Base-by-base conservation (phyloP, 2,797 vertebrate genomes). In the Oreonectes daqikongensis region DNA sequence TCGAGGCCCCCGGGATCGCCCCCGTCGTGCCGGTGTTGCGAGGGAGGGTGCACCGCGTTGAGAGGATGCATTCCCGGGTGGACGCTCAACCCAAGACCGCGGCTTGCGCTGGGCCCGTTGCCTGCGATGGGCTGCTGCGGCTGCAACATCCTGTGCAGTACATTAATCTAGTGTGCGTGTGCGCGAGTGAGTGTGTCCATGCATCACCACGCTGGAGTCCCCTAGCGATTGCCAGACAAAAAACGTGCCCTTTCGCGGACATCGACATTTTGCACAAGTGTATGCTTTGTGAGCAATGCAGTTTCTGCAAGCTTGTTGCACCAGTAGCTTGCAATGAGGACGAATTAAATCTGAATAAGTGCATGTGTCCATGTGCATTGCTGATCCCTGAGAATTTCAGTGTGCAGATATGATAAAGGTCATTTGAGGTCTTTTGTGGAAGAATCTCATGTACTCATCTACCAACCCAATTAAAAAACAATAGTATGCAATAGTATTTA, bases 61-160 rank as follows among this genome's bases (percentile, higher is more conserved):
- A 91, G 89, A 0, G 90, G 75, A 15, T 93, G 92, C 91, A 94
- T 92, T 84, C 89, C 91, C 60, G 93, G 83, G 90, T 94, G 93
- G 78, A 87, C 83, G 22, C 87, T 92, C 86, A 93, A 80, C 78
- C 87, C 89, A 70, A 93, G 90, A 82, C 91, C 93, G 88, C 93
- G 91, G 92, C 90, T 90, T 83, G 79, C 90, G 73, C 86, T 90
- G 76, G 93, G 90, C 92, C 93, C 91, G 65, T 88, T 93, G 88
- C 91, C 92, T 65, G 92, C 88, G 81, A 92, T 90, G 86, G 92
- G 91, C 90, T 93, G 92, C 90, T 93, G 92, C 89, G 91, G 93
- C 90, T 94, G 92, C 90, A 93, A 92, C 93, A 94, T 93, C 83
- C 87, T 88, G 83, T 85, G 89, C 87, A 87, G 88, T 46, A 67